Evolutionary conservation across 2,113 vertebrate genomes (phyloP), one percentile per base, ranked within the genome.

Genomic region (Dicentrarchus labrax): DNA sequence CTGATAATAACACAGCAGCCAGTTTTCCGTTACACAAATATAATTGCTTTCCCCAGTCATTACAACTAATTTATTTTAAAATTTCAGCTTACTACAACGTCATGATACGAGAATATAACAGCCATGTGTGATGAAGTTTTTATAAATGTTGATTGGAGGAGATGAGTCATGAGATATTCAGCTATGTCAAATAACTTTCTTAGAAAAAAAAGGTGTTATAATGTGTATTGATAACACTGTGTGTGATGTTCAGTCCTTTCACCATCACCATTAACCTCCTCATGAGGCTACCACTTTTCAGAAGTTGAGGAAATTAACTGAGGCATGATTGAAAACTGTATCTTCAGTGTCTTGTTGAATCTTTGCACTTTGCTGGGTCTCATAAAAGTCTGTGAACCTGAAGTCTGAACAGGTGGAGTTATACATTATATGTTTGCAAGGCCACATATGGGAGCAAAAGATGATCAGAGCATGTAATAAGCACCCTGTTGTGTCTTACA

Each of bases 341-440:
- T 87, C 74, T 82, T 78, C 84, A 82, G 84, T 83, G 89, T 93
- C 80, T 89, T 87, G 83, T 90, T 86, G 70, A 83, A 88, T 88
- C 82, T 90, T 88, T 89, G 86, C 89, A 89, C 88, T 91, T 92
- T 75, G 82, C 83, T 82, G 80, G 83, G 48, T 89, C 74, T 80
- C 70, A 56, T 78, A 53, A 67, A 69, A 72, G 64, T 82, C 75
- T 30, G 78, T 78, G 73, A 83, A 66, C 38, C 54, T 69, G 76
- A 76, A 53, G 79, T 78, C 56, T 57, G 56, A 65, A 54, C 77
- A 74, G 79, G 57, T 61, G 56, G 68, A 50, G 48, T 62, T 80
- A 39, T 79, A 86, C 66, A 59, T 41, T 62, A 12, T 71, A 57
- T 80, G 80, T 86, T 82, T 82, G 54, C 69, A 36, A 74, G 75